Evolutionary conservation across 2,113 vertebrate genomes (phyloP), one percentile per base, ranked within the genome.

Genomic region (Turnix velox): DNA sequence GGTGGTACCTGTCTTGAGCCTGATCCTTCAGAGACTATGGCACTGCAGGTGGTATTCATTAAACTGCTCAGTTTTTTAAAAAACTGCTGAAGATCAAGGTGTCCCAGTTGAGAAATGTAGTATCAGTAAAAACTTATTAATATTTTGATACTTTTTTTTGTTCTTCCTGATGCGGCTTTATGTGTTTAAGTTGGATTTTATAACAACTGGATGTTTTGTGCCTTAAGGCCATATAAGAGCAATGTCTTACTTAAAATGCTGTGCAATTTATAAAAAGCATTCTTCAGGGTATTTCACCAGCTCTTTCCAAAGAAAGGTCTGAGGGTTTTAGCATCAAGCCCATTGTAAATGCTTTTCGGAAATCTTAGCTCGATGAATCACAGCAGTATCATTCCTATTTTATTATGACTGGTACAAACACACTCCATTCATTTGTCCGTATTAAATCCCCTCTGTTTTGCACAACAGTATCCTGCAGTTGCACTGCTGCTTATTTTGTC

Each of bases 401-500:
- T 94, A 54, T 77, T 94, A 82, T 86, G 82, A 6, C 48, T 16
- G 78, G 74, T 78, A 61, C 2, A n/a, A n/a, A 52, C 57, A 51
- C 35, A 14, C 75, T 88, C 68, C 73, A 18, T 82, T 90, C 78
- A 87, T 81, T 90, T 94, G 90, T 93, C 84, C 81, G 23, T 62
- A 78, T 77, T 72, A 71, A 84, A 73, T 65, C 62, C 31, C 62
- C 72, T 55, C 39, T 81, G 89, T 85, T 88, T 54, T 80, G 76
- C 67, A 68, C 77, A 93, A 58, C 74, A 54, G 52, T 92, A 57
- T 85, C 63, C 9, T 51, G 27, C 74, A 71, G 39, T 48, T 92
- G 74, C 95, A 88, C 39, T 75, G 63, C 39, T 86, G 74, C 88
- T 94, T 94, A 77, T 82, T 95, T 86, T 81, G 61, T 96, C 87